Conservation (phyloP, 2,888 invertebrate species). For the Dynastes tityus region DNA sequence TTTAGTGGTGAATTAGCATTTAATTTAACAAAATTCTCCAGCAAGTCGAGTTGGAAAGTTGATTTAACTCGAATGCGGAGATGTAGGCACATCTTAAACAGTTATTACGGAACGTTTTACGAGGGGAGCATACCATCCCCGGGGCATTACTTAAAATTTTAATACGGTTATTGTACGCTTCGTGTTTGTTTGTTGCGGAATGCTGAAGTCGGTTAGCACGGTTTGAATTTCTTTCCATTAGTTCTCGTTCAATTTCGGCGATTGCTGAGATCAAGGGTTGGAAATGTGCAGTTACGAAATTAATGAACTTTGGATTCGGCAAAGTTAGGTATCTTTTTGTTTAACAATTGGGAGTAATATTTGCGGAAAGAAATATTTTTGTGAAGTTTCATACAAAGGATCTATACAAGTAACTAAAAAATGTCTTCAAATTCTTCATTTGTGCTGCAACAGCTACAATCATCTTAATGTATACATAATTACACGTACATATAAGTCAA, state of each 20-base stretch:
- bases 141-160: slow-evolving; percentile 32
- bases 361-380: no score
- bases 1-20: slow-evolving; percentile 45
- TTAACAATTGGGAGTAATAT: no score
- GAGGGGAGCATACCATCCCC: slow-evolving; percentile 6
- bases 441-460: no score
- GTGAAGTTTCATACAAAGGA: no score
- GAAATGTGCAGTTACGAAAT: no score
- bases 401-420: no score
- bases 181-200: not conserved
- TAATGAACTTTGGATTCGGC: no score
- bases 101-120: slow-evolving; percentile 22
- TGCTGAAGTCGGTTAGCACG: not conserved
- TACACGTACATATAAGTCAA: no score
- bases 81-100: slow-evolving; percentile 24
- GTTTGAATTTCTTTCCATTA: slow-evolving; percentile 1
- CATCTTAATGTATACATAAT: no score
- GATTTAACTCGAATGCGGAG: slow-evolving; percentile 24
- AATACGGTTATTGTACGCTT: slow-evolving; percentile 15
- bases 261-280: not conserved
- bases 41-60: slow-evolving; percentile 39
- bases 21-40: slow-evolving; percentile 45
- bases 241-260: not conserved
- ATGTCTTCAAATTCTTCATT: no score
- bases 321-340: no score